phyloP scores from a whole-genome alignment of 2,113 vertebrate species.

The Burhinus bistriatus region DNA sequence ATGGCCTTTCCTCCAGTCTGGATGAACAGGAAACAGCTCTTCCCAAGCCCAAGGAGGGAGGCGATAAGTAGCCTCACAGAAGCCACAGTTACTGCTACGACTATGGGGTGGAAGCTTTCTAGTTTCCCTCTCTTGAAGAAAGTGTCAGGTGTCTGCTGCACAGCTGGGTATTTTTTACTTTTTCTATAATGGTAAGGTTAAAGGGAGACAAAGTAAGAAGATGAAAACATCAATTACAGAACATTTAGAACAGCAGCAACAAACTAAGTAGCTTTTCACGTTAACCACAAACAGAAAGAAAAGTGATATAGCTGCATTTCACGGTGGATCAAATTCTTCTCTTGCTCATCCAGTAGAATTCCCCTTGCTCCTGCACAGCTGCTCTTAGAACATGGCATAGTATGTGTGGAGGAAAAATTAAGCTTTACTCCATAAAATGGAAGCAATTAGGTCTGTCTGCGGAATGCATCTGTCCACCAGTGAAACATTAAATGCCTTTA shows the following conservation, averaged over 20 bases:
- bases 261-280: conserved; percentile 11
- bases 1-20: background rate
- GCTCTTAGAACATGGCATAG: background rate
- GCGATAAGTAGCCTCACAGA: background rate
- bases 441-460: background rate
- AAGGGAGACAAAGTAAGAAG: background rate
- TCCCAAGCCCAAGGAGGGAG: background rate
- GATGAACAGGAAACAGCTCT: background rate
- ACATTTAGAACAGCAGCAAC: conserved; percentile 25
- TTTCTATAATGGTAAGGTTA: background rate
- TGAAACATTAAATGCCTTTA: background rate
- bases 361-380: background rate
- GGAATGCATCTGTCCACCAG: conserved; percentile 4
- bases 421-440: background rate
- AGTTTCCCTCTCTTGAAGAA: background rate
- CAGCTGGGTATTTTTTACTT: background rate
- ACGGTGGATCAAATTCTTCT: conserved; percentile 25
- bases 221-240: conserved; percentile 12
- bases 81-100: background rate
- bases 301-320: conserved; percentile 5
- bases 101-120: background rate
- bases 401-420: background rate
- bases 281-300: conserved; percentile 20
- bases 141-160: background rate
- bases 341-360: background rate